phyloP scores from a whole-genome alignment of 2,888 invertebrate genomes.

The Eubasilissa splendida region DNA sequence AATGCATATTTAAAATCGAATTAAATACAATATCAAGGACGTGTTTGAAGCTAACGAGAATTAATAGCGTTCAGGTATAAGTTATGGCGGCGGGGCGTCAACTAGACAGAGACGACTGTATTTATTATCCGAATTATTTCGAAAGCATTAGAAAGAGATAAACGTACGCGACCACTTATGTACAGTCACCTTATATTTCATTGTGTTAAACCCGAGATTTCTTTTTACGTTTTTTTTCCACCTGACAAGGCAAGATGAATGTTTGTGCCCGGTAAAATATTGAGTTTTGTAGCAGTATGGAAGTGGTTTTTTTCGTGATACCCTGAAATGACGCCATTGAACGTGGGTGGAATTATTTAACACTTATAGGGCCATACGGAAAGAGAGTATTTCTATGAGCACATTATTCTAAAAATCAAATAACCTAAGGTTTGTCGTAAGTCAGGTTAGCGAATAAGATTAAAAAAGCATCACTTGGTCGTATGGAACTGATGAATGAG shows the following conservation, averaged over 20 bases:
- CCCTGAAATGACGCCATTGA: constrained; percentile 36
- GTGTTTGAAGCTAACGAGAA: constrained; percentile 46
- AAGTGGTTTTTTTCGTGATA: neutral
- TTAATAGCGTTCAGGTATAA: constrained; percentile 52
- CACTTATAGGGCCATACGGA: constrained; percentile 54
- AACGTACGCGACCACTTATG: constrained; percentile 35
- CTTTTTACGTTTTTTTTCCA: constrained; percentile 30
- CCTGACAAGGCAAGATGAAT: constrained; percentile 42
- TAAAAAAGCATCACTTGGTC: too few species aligned
- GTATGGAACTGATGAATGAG: too few species aligned
- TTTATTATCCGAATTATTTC: constrained; percentile 20
- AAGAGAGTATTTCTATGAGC: neutral
- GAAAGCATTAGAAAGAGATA: constrained; percentile 31
- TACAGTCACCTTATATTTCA: constrained; percentile 44
- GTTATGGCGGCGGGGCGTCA: constrained; percentile 56
- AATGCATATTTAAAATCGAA: constrained; percentile 34
- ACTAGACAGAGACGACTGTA: constrained; percentile 39
- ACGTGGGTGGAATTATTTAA: constrained; percentile 23
- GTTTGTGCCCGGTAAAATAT: constrained; percentile 25
- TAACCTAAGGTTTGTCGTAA: too few species aligned
- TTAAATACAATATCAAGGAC: constrained; percentile 39
- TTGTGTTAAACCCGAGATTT: constrained; percentile 39
- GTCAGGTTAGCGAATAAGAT: too few species aligned
- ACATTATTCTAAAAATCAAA: too few species aligned
- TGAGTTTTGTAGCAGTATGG: neutral